A percentile compares a stretch with the other conserved stretches of the same genome.
Conservation (phyloP, 2,797 vertebrate species). For the Sparus aurata region DNA sequence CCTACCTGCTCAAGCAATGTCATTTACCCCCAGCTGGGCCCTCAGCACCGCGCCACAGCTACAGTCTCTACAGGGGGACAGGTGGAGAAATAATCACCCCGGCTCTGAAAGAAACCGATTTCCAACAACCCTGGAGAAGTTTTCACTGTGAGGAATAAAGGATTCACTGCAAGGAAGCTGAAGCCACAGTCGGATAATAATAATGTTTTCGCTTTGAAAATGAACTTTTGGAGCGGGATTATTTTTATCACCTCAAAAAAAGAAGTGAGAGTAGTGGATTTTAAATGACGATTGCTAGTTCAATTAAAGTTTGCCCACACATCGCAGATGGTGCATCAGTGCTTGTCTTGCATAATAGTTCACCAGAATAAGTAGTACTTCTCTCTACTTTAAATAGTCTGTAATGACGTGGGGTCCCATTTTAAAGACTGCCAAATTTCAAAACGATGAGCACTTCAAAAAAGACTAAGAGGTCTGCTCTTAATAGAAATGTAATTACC, state of each 20-base stretch:
- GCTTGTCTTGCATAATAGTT: slow-evolving; percentile 21
- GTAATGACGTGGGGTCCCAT: background rate
- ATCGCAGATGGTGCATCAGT: slow-evolving; percentile 15
- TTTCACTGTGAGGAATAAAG: slow-evolving; percentile 15
- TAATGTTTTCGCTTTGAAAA: slow-evolving; percentile 38
- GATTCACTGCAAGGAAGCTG: slow-evolving; percentile 14
- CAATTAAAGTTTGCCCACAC: slow-evolving; percentile 34
- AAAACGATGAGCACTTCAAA: slow-evolving; percentile 7
- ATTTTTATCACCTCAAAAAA: slow-evolving; percentile 25
- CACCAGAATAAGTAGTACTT: slow-evolving; percentile 1
- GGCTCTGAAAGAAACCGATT: slow-evolving; percentile 28
- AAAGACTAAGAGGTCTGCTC: slow-evolving; percentile 24
- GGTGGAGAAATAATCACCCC: slow-evolving; percentile 34
- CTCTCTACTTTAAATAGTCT: slow-evolving; percentile 7
- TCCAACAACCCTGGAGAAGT: slow-evolving; percentile 31
- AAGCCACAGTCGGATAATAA: slow-evolving; percentile 20
- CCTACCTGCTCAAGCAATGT: slow-evolving; percentile 58
- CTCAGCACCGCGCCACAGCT: slow-evolving; percentile 44
- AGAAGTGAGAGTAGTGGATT: slow-evolving; percentile 19
- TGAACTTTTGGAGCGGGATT: slow-evolving; percentile 12
- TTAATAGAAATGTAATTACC: slow-evolving; percentile 30
- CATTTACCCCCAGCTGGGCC: slow-evolving; percentile 73
- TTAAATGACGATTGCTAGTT: slow-evolving; percentile 26
- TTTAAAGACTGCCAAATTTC: background rate
- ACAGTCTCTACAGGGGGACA: slow-evolving; percentile 45